Conservation (phyloP, 2,888 invertebrate species). For the Tipula confusa region DNA sequence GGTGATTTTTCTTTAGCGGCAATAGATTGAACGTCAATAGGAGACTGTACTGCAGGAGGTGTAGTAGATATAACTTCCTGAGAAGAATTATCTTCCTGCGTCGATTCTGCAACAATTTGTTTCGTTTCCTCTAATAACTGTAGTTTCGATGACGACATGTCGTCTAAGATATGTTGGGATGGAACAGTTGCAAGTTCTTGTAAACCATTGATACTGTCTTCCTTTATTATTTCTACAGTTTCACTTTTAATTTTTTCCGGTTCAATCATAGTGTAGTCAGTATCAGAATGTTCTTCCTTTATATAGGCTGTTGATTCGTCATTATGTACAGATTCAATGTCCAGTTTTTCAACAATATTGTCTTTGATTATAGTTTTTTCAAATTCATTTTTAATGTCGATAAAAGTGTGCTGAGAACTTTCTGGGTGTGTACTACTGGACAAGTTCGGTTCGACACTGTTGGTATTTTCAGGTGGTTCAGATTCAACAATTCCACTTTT, state of each 20-base stretch:
- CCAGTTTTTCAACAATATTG: background rate
- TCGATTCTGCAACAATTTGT: background rate
- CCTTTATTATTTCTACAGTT: background rate
- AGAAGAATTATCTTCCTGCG: background rate
- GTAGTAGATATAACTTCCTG: background rate
- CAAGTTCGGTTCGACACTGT: background rate
- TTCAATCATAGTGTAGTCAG: too few relatives aligned
- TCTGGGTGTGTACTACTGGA: conserved; percentile 37
- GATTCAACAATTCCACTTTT: background rate
- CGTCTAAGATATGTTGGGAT: background rate
- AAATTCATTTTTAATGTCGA: conserved; percentile 15
- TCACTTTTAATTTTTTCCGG: background rate
- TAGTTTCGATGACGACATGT: too few relatives aligned
- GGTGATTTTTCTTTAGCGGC: background rate
- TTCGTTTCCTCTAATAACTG: background rate
- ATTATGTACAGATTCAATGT: background rate
- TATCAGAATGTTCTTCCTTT: background rate
- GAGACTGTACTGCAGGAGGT: background rate
- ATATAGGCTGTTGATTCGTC: background rate
- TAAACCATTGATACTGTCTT: background rate
- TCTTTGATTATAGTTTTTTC: background rate
- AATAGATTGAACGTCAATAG: background rate
- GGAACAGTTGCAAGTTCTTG: background rate
- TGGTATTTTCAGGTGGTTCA: background rate
- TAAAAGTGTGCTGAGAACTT: conserved; percentile 41